Evolutionary conservation across 1,140 invertebrate species (phyloP).

Genomic region (Drosophila tristis): DNA sequence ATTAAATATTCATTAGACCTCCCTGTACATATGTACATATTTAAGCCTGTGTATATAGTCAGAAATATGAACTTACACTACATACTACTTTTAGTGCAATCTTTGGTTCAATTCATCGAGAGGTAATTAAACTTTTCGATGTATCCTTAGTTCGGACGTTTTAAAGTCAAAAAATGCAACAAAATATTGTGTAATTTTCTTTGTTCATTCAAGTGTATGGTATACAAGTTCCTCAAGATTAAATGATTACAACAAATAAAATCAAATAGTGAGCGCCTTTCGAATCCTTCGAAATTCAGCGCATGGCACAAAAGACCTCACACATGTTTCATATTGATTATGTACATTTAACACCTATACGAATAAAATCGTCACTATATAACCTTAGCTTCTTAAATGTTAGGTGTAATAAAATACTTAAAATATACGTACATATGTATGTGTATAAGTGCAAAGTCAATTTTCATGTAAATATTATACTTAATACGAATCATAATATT

Average conservation of each 20-base stretch:
- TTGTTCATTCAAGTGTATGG: conserved; percentile 83
- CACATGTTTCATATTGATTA: conserved; percentile 73
- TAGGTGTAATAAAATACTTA: conserved; percentile 31
- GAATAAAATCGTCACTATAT: conserved; percentile 27
- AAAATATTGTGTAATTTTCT: conserved; percentile 82
- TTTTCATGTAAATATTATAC: conserved; percentile 66
- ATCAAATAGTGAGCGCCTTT: conserved; percentile 64
- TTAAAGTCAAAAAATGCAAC: conserved; percentile 65
- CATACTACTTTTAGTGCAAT: conserved; percentile 77
- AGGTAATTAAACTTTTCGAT: conserved; percentile 14
- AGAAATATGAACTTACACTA: conserved; percentile 55
- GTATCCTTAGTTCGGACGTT: conserved; percentile 38
- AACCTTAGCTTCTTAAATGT: conserved; percentile 35
- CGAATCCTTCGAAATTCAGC: conserved; percentile 37
- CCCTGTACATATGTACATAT: conserved; percentile 13
- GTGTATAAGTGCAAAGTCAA: conserved; percentile 50
- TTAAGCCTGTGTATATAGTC: conserved; percentile 46
- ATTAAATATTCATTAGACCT: conserved; percentile 3
- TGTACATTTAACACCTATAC: conserved; percentile 28
- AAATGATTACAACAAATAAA: conserved; percentile 68
- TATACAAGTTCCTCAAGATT: conserved; percentile 83
- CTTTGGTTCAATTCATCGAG: conserved; percentile 57
- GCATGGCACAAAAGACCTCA: conserved; percentile 68
- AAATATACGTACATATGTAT: background rate
- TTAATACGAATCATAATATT: conserved; percentile 7